These are phyloP conservation scores for Todiramphus saurophagus DNA, from an alignment of 2,113 vertebrate genomes.

Conservation along the genomic window DNA sequence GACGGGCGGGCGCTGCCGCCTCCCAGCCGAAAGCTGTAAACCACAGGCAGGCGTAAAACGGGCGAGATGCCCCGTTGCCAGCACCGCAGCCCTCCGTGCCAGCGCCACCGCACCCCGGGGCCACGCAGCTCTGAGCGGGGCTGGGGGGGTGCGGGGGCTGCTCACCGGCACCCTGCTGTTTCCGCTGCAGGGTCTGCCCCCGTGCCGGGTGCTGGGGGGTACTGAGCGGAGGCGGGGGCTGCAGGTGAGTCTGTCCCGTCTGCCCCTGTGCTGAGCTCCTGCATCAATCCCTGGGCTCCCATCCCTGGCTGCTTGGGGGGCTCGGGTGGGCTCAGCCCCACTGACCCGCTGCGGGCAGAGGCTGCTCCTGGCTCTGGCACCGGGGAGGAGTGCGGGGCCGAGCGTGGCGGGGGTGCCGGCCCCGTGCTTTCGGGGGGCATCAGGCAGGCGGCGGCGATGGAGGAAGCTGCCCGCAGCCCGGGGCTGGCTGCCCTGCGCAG, in stretches of 20 bases:
- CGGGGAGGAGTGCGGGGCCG: fast-evolving
- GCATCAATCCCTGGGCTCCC: neutral
- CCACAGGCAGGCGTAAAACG: neutral
- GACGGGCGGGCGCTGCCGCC: neutral
- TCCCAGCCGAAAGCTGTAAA: constrained; percentile 26
- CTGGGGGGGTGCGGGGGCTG: neutral
- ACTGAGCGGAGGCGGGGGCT: neutral
- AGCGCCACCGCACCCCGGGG: fast-evolving
- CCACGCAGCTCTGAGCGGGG: neutral
- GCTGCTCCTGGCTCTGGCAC: neutral
- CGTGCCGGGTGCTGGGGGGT: fast-evolving
- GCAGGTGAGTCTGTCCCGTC: fast-evolving
- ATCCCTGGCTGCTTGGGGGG: neutral
- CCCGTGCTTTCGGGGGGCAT: neutral
- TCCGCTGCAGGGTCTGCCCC: neutral
- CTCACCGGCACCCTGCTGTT: fast-evolving
- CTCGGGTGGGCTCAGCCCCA: neutral
- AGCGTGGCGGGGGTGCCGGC: neutral
- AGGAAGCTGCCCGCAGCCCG: constrained; percentile 55
- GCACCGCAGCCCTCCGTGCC: fast-evolving
- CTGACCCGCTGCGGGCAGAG: neutral
- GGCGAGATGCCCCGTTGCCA: neutral
- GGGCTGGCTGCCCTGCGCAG: constrained; percentile 30
- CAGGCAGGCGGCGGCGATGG: neutral
- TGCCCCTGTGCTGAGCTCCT: neutral